These are phyloP conservation scores for Spinus olivaceus DNA, from an alignment of 2,797 vertebrate species.

Conservation along the genomic window DNA sequence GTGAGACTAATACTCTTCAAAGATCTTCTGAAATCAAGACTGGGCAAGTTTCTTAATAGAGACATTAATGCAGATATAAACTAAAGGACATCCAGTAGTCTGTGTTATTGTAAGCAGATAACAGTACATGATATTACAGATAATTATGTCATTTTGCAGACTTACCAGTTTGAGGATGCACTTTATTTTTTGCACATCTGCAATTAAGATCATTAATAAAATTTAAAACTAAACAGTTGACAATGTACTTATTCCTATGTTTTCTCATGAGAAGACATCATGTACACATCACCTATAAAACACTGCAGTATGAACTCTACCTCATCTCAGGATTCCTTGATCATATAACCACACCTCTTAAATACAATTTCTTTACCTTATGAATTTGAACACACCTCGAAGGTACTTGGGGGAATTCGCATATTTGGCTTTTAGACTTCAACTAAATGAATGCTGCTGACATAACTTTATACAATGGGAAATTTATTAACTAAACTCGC, in stretches of 20 bases:
- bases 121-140: neutral
- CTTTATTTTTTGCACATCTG: neutral
- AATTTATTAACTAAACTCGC: constrained; percentile 44
- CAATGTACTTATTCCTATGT: neutral
- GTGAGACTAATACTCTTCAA: neutral
- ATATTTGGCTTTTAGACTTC: constrained; percentile 45
- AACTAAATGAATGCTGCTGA: constrained; percentile 27
- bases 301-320: neutral
- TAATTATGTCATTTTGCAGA: neutral
- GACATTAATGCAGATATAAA: neutral
- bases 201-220: neutral
- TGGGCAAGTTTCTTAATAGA: neutral
- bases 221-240: neutral
- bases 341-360: neutral
- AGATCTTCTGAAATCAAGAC: neutral
- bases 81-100: neutral
- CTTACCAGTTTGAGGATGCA: neutral
- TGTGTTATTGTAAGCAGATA: neutral
- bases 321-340: neutral
- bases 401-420: neutral
- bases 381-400: constrained; percentile 53
- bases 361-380: constrained; percentile 19
- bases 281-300: neutral
- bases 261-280: neutral
- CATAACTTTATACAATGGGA: constrained; percentile 14